A percentile compares a stretch with the other conserved stretches of the same genome.
These are phyloP conservation scores for Arge pagana DNA, from an alignment of 2,888 invertebrate species.

Conservation along the genomic window DNA sequence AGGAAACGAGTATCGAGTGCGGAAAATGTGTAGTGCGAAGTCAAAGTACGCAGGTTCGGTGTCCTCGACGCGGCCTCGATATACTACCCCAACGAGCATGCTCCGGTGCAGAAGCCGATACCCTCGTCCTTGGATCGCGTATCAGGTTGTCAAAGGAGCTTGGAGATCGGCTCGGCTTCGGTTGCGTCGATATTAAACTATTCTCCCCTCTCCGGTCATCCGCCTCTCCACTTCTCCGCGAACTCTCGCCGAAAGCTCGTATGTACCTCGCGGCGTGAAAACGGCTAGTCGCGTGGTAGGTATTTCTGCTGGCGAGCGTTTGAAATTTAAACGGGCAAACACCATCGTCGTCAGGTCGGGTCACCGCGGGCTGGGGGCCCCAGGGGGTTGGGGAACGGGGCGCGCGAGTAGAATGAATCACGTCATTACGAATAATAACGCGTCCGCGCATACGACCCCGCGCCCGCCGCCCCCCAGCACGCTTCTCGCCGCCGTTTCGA, in stretches of 20 bases:
- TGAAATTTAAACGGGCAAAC: constrained; percentile 15
- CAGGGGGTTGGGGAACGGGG: constrained; percentile 10
- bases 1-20: no score
- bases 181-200: constrained; percentile 50
- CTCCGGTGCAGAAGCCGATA: constrained; percentile 9
- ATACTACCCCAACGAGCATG: no score
- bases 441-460: constrained; percentile 19
- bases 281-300: no score
- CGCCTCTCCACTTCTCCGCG: background rate
- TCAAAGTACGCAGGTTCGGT: no score
- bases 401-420: constrained; percentile 43
- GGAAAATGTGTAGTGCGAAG: no score
- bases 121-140: background rate
- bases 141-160: constrained; percentile 26
- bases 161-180: constrained; percentile 42
- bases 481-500: background rate
- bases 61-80: no score
- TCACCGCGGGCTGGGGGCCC: constrained; percentile 8
- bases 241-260: no score
- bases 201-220: background rate
- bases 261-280: constrained; percentile 12
- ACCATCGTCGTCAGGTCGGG: background rate
- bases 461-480: background rate
- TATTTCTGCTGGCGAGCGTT: background rate
- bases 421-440: constrained; percentile 52